phyloP scores from a whole-genome alignment of 2,888 invertebrate genomes.

The Dryobotodes eremita region DNA sequence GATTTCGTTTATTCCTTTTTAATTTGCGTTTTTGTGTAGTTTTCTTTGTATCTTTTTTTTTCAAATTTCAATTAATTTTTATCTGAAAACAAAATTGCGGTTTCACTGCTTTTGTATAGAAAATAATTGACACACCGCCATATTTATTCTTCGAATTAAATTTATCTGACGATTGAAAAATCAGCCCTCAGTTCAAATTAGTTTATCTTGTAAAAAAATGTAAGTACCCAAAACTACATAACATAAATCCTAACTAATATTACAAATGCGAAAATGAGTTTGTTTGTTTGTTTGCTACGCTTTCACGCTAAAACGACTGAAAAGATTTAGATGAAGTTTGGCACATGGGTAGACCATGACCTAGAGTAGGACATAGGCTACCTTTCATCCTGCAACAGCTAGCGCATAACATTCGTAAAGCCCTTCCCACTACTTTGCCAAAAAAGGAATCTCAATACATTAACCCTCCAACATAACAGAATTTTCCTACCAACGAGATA shows the following conservation, averaged over 20 bases:
- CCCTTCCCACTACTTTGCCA: not conserved
- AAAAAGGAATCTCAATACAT: constrained; percentile 34
- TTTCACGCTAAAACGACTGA: too few species aligned
- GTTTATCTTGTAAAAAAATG: not conserved
- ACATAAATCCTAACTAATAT: too few species aligned
- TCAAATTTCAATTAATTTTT: not conserved
- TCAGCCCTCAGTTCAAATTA: accelerated
- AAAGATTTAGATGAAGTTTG: too few species aligned
- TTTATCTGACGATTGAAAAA: not conserved
- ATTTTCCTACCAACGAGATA: constrained; percentile 40
- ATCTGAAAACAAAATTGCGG: not conserved
- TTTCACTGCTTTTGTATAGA: not conserved
- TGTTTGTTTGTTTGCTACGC: too few species aligned
- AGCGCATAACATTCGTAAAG: not conserved
- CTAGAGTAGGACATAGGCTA: too few species aligned
- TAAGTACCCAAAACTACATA: not conserved
- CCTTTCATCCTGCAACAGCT: too few species aligned
- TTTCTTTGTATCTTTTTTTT: not conserved
- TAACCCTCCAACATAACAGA: constrained; percentile 14
- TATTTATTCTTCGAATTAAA: not conserved
- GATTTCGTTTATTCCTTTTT: not conserved
- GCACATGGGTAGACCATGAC: too few species aligned
- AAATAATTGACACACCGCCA: not conserved
- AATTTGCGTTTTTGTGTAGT: not conserved
- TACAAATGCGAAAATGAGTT: too few species aligned